Percentiles rank a stretch among this genome's conserved stretches.
Conservation (phyloP, 2,888 invertebrate genomes). For the Omphaloscelis lunosa region DNA sequence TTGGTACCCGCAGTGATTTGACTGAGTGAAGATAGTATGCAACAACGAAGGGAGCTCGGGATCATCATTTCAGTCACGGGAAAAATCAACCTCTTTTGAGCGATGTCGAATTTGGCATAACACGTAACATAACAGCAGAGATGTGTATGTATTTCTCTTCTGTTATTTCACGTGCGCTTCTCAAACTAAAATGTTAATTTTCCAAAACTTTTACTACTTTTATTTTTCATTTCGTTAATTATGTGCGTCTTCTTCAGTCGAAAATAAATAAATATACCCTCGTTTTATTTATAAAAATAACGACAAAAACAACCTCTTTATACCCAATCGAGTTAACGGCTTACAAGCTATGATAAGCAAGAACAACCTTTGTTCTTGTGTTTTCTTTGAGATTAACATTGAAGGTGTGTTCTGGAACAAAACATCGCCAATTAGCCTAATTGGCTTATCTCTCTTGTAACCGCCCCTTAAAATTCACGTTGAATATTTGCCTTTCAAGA, state of each 20-base stretch:
- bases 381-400: constrained; percentile 49
- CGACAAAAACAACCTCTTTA: constrained; percentile 1
- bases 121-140: too few species aligned
- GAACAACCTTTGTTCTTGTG: constrained; percentile 32
- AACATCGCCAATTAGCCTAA: constrained; percentile 59
- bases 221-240: neutral
- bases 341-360: constrained; percentile 41
- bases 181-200: too few species aligned
- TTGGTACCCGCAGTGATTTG: neutral
- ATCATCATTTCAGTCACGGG: neutral
- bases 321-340: constrained; percentile 33
- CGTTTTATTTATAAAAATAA: neutral
- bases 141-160: too few species aligned
- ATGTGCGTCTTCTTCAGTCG: neutral
- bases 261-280: neutral
- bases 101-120: too few species aligned
- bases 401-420: constrained; percentile 36
- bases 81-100: neutral
- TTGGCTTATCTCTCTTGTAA: constrained; percentile 48
- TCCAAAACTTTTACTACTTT: neutral
- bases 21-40: too few species aligned
- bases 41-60: neutral
- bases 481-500: constrained; percentile 38
- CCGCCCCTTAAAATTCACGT: constrained; percentile 26
- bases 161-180: too few species aligned